A percentile compares a stretch with the other conserved stretches of the same genome.
Conservation (phyloP, 92 coral and sea anemone species). For the Porites evermanni region DNA sequence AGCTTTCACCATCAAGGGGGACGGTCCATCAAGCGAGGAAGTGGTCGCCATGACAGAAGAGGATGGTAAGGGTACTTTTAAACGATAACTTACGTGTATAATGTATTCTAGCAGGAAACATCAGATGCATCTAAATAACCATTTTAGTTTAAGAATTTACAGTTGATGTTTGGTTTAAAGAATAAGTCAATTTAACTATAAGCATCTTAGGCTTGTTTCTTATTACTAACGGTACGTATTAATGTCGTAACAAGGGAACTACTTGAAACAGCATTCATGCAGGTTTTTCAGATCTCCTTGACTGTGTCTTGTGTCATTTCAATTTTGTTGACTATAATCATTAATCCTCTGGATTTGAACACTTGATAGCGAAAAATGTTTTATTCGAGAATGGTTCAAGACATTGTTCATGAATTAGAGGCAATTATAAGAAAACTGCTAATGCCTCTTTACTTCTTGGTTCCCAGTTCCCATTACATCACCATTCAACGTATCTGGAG, state of each 20-base stretch:
- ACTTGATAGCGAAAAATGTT: not conserved
- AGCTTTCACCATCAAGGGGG: slow-evolving; percentile 72
- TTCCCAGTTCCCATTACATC: slow-evolving; percentile 55
- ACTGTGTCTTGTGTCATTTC: no score
- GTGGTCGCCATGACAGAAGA: slow-evolving; percentile 68
- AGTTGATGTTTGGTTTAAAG: no score
- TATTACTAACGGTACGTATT: no score
- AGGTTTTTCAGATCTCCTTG: no score
- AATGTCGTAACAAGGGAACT: no score
- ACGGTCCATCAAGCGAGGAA: slow-evolving; percentile 51
- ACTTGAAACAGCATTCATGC: no score
- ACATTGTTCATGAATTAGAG: not conserved
- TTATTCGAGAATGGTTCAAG: not conserved
- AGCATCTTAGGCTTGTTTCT: no score
- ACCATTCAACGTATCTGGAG: slow-evolving; percentile 47
- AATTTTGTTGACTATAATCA: no score
- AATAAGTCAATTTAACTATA: no score
- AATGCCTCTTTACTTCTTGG: not conserved
- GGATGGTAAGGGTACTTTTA: slow-evolving; percentile 55
- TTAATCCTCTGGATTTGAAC: not conserved
- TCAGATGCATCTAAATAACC: no score
- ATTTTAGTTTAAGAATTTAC: no score
- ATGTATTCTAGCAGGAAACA: no score
- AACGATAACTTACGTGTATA: not conserved
- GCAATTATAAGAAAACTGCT: not conserved